Percentiles rank a stretch among this genome's conserved stretches.
phyloP scores from a whole-genome alignment of 1,140 invertebrate genomes.

The Cherax quadricarinatus region DNA sequence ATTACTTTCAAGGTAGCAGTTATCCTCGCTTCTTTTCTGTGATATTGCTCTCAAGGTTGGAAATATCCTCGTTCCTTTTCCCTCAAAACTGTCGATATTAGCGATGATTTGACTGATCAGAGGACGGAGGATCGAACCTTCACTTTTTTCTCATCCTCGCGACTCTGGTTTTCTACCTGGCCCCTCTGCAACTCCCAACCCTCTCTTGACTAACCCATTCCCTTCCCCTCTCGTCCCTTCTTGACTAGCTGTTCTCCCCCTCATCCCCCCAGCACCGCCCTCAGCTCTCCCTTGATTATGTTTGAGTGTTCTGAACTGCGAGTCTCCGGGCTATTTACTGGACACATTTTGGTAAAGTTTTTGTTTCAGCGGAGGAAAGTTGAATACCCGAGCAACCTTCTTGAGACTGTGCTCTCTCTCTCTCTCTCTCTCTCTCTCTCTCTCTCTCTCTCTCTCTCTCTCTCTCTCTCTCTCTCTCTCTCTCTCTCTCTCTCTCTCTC shows the following conservation, averaged over 20 bases:
- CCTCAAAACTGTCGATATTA: too few relatives aligned
- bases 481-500: too few relatives aligned
- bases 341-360: constrained; percentile 37
- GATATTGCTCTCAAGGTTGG: too few relatives aligned
- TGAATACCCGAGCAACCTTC: constrained; percentile 19
- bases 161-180: background rate
- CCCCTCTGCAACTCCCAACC: background rate
- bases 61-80: too few relatives aligned
- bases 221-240: background rate
- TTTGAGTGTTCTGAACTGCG: constrained; percentile 42
- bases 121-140: too few relatives aligned
- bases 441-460: constrained; percentile 38
- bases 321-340: constrained; percentile 36
- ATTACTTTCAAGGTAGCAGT: too few relatives aligned
- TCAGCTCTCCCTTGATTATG: constrained; percentile 56
- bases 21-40: too few relatives aligned
- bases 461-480: constrained; percentile 30
- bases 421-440: constrained; percentile 42
- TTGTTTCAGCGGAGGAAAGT: constrained; percentile 23
- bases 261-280: constrained; percentile 12
- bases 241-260: background rate
- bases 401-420: too few relatives aligned
- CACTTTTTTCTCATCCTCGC: too few relatives aligned
- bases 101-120: too few relatives aligned
- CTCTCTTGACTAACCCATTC: background rate